A percentile compares a stretch with the other conserved stretches of the same genome.
Conservation (phyloP, 2,797 vertebrate genomes). For the Cephalopachus bancanus region DNA sequence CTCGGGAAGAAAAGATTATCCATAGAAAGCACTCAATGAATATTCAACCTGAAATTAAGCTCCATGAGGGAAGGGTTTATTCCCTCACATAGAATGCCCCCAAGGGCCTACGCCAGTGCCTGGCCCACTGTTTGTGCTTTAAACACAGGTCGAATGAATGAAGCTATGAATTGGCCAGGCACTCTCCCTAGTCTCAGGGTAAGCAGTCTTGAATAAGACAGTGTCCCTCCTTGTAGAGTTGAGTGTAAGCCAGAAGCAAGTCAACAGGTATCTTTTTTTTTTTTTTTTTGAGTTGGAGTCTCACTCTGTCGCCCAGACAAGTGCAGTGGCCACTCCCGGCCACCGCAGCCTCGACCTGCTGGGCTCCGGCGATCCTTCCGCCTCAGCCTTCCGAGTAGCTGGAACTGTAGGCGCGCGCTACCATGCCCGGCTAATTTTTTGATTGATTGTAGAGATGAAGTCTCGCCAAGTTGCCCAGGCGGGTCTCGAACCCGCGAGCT, state of each 20-base stretch:
- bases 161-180: neutral
- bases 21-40: neutral
- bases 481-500: too few relatives aligned
- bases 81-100: neutral
- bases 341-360: too few relatives aligned
- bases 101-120: neutral
- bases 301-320: too few relatives aligned
- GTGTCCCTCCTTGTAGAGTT: neutral
- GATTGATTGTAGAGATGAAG: too few relatives aligned
- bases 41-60: constrained; percentile 33
- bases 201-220: neutral
- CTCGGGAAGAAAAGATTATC: neutral
- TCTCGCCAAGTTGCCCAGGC: too few relatives aligned
- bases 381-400: too few relatives aligned
- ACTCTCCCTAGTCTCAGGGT: neutral
- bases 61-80: constrained; percentile 11
- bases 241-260: neutral
- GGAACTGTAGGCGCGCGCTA: too few relatives aligned
- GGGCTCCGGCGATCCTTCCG: too few relatives aligned
- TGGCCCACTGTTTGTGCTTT: neutral
- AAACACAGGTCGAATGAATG: neutral
- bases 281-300: neutral
- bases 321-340: too few relatives aligned
- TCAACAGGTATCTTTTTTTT: neutral
- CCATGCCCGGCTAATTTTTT: too few relatives aligned